Evolutionary conservation across 2,888 invertebrate genomes (phyloP), one percentile per base, ranked within the genome.

Genomic region (Tetragnatha montana): DNA sequence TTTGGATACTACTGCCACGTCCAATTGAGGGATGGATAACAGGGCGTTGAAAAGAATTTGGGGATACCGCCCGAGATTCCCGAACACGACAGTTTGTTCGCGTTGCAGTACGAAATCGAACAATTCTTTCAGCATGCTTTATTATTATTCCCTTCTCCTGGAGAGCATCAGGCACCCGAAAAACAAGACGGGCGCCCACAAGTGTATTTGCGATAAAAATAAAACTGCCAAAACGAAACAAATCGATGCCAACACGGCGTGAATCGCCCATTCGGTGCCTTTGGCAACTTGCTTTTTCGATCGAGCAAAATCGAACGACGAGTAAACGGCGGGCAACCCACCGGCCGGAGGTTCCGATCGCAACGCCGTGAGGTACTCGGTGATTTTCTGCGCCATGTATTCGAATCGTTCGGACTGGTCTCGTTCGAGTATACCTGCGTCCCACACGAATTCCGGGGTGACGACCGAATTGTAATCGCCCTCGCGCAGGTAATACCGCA

Each of bases 391-490:
- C 0, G 50, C 71, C 22, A 81, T 51, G 50, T 21, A 81, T 22
- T 51, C 50, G 8, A 14, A 17, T 21, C 73, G 35, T 3, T 71
- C 73, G 14, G 81, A 81, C 50, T 73, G 19, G 8, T 81, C 81
- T 1, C n/a, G 35, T 6, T 4, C 1, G 8, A 49, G 10, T 12
- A 70, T 49, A 47, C 69, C 50, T 12, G 49, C 4, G 6, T 81
- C 81, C 81, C 81, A 81, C 8, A 81, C 21, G 14, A 47, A 81
- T 21, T 81, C 81, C 0, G 81, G 81, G 7, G 81, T 70, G 6
- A 81, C 19, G 7, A 47, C 10, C 0, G 21, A 35, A 69, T 69
- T 69, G 17, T 35, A 68, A 22, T 22, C 17, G 14, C 69, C 17
- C 19, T 80, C 80, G 12, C 22, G 22, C 19, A 22, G 17, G 69